Base-by-base conservation (phyloP, 2,113 vertebrate species). In the Spea multiplicata region DNA sequence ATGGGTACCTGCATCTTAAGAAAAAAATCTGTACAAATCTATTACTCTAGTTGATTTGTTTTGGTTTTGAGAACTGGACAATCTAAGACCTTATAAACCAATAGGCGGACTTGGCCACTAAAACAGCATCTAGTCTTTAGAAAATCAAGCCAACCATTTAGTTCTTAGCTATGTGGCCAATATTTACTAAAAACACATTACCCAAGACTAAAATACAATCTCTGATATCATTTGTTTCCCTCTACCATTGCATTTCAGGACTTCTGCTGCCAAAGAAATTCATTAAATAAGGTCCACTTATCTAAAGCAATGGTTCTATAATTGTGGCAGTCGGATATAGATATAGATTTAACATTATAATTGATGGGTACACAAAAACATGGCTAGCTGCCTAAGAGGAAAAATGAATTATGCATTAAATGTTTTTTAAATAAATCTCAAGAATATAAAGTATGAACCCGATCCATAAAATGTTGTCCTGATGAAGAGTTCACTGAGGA, bases 341-440 rank as follows among this genome's bases (percentile, higher is more conserved):
- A 48, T 62, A 62, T 47, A 17, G 57, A 62, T 62, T 62, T 73
- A 10, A 9, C 52, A 73, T 73, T 62, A 48, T 8, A 47, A 64
- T 3, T 64, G 45, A 49, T 64, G 46, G 14, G 16, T 48, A 74
- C 53, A 62, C 4, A 13, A 72, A 14, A 12, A 44, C n/a, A 71
- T 55, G 45, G 66, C 46, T 45, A 5, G 14, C 61, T 10, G 16
- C 44, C 55, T 62, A 44, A 46, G 14, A n/a, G 16, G 44, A 46
- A n/a, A 13, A 44, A 46, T 48, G 3, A 74, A 74, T 64, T 64
- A 64, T 74, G 57, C 6, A 64, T 64, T 14, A 4, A 74, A 74
- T 64, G 44, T 13, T 49, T 64, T 73, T 74, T 17, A 64, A 50
- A 64, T 74, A 74, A 74, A 74, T 61, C 45, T 30, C 46, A 64